Evolutionary conservation across 2,113 vertebrate genomes (phyloP).

Genomic region (Baryphthengus martii): DNA sequence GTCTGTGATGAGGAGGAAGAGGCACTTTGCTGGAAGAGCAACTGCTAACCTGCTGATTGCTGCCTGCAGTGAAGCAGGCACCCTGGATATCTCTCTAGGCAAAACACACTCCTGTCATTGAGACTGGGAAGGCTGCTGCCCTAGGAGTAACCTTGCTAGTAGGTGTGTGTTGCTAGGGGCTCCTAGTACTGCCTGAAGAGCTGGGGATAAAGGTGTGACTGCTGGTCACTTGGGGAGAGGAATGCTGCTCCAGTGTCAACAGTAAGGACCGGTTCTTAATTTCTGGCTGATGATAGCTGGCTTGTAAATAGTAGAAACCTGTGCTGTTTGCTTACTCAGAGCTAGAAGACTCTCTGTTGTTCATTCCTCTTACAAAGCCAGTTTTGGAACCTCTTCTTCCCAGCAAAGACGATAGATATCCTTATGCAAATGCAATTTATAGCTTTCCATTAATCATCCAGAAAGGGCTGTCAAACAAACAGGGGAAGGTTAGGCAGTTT

Average conservation of each 20-base stretch:
- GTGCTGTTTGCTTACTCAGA: background rate
- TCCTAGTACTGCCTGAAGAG: background rate
- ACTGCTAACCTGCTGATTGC: background rate
- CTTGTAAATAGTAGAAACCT: background rate
- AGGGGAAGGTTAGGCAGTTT: background rate
- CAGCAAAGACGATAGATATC: background rate
- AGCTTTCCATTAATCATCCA: constrained; percentile 6
- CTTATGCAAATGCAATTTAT: background rate
- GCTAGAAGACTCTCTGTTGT: background rate
- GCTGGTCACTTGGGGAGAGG: background rate
- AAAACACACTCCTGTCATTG: background rate
- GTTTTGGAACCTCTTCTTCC: background rate
- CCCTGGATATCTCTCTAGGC: background rate
- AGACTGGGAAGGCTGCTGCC: background rate
- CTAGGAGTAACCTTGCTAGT: background rate
- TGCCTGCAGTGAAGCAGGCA: background rate
- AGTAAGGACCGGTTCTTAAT: background rate
- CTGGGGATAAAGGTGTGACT: background rate
- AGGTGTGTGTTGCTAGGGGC: background rate
- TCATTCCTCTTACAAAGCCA: background rate
- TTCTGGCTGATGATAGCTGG: background rate
- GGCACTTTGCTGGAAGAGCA: background rate
- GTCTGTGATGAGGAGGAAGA: background rate
- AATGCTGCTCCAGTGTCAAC: constrained; percentile 28
- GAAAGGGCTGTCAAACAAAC: background rate